Evolutionary conservation across 92 coral and sea anemone species (phyloP).

Genomic region (Ricordea florida): DNA sequence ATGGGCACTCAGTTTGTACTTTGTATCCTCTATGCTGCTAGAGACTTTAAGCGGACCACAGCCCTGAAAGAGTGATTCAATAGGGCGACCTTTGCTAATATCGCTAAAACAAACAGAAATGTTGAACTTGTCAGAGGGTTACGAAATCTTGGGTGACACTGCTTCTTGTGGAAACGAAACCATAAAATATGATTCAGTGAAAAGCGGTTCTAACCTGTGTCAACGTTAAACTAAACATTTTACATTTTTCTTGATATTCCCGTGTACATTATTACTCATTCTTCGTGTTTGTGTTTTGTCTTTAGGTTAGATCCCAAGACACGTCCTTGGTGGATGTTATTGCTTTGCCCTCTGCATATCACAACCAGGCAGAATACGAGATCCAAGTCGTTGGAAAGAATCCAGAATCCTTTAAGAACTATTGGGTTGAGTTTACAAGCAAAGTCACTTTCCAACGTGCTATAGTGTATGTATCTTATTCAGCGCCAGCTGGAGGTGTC

Average conservation of each 20-base stretch:
- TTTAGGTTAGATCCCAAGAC: constrained; percentile 74
- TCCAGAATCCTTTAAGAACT: constrained; percentile 71
- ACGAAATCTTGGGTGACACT: too few species aligned
- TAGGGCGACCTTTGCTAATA: too few species aligned
- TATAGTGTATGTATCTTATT: constrained; percentile 69
- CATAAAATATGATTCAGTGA: too few species aligned
- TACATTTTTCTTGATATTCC: neutral
- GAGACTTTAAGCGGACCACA: too few species aligned
- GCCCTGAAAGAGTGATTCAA: too few species aligned
- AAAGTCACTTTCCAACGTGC: constrained; percentile 74
- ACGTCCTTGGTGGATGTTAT: constrained; percentile 39
- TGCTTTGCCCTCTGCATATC: constrained; percentile 28
- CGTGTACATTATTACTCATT: too few species aligned
- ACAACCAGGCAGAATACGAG: constrained; percentile 60
- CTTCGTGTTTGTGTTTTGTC: neutral
- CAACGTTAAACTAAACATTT: neutral
- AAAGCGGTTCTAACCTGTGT: too few species aligned
- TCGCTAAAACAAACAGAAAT: too few species aligned
- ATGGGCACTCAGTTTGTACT: too few species aligned
- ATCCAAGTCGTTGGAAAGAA: constrained; percentile 53
- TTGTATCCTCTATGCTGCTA: too few species aligned
- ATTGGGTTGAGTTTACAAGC: constrained; percentile 80
- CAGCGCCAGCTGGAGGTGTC: constrained; percentile 48
- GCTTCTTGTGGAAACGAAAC: too few species aligned
- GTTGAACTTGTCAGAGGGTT: too few species aligned